Conservation (phyloP, 2,797 vertebrate genomes). For the Lithobates sylvaticus region DNA sequence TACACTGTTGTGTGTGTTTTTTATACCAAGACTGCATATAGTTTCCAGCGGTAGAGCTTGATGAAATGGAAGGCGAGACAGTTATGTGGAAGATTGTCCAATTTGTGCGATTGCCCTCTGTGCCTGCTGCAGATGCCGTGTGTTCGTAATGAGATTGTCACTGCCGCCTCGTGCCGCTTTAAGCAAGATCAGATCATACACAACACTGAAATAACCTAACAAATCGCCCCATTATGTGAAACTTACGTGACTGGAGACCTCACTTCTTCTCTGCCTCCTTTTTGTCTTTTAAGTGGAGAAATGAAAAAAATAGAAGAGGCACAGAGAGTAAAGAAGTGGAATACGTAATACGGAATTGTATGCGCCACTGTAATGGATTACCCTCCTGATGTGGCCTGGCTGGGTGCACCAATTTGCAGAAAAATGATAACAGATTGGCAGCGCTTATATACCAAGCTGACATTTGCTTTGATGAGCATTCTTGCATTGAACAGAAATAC, state of each 20-base stretch:
- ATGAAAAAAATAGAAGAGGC: constrained; percentile 30
- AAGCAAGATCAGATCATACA: constrained; percentile 68
- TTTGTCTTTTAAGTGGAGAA: constrained; percentile 21
- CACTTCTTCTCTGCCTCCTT: neutral
- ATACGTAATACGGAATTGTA: constrained; percentile 4
- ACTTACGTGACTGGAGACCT: constrained; percentile 67
- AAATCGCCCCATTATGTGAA: constrained; percentile 67
- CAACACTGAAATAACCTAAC: constrained; percentile 67
- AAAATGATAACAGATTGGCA: constrained; percentile 14
- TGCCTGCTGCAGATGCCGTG: constrained; percentile 47
- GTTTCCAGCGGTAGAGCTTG: constrained; percentile 31
- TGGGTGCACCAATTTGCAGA: constrained; percentile 18
- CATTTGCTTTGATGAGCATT: constrained; percentile 21
- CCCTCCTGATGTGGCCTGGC: constrained; percentile 2
- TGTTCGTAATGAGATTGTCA: constrained; percentile 63
- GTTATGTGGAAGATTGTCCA: constrained; percentile 62
- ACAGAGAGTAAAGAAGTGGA: constrained; percentile 11
- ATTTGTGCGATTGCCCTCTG: constrained; percentile 38
- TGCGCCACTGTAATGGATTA: constrained; percentile 33
- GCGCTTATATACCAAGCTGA: constrained; percentile 15
- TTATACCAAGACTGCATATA: constrained; percentile 16
- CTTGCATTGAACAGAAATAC: neutral
- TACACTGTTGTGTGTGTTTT: constrained; percentile 1
- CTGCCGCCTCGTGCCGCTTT: constrained; percentile 63
- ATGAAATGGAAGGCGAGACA: constrained; percentile 58